Evolutionary conservation across 2,113 vertebrate species (phyloP), one percentile per base, ranked within the genome.

Genomic region (Numida meleagris): DNA sequence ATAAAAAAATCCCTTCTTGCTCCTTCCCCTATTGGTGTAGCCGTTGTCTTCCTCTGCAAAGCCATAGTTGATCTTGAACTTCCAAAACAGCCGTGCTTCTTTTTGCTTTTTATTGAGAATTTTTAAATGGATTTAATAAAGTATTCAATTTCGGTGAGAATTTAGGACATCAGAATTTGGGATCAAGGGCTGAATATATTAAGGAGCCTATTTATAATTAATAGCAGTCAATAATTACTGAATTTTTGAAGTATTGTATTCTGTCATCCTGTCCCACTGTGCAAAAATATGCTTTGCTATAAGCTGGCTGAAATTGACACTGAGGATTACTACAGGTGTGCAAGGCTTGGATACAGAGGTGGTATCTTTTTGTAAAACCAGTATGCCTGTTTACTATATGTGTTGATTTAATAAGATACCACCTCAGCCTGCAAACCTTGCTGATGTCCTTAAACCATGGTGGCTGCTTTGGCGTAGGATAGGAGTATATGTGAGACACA

Each of bases 1-100:
- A 36, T 55, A 19, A 81, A 19, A 81, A 81, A 46, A 48, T 8
- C 8, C 34, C 5, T 78, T 61, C 21, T 91, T 91, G 42, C 29
- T 2, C 6, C 0, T n/a, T 10, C 20, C 4, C 5, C 3, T 2
- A 4, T 6, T 4, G 1, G 29, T 15, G 12, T 72, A 87, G 36
- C 15, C 61, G 0, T 40, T 84, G 38, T 5, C 67, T 93, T 92
- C 40, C 13, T 87, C 40, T 87, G 31, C 18, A 66, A 3, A 67
- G 20, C 63, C 9, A 3, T 31, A 65, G 34, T 34, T 74, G 10
- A 36, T 91, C 27, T 82, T 62, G 58, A 50, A 31, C 27, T 85
- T 84, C 29, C 10, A 27, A 34, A 82, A 63, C 42, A 11, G 4
- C 11, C 5, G 1, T 0, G 0, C 33, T 89, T 75, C 4, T 57